Conservation (phyloP, 2,797 vertebrate genomes). For the Pogonophryne albipinna region DNA sequence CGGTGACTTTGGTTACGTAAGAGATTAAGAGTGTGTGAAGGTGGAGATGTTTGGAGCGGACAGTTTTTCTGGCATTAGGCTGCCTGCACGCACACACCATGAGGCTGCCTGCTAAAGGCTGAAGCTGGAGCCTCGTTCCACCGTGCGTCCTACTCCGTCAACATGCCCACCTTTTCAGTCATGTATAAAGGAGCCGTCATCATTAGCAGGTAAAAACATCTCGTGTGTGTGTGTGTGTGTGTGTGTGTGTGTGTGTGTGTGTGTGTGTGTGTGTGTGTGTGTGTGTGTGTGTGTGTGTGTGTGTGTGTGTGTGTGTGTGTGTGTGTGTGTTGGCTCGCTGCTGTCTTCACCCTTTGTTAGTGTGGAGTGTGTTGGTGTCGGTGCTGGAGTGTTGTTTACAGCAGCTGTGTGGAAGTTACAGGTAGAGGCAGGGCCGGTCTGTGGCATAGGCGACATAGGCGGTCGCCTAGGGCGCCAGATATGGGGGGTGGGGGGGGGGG, state of each 20-base stretch:
- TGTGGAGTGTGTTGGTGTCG: neutral
- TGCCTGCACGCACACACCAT: constrained; percentile 61
- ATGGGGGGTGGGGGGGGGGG: no score
- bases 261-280: neutral
- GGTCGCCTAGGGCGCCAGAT: no score
- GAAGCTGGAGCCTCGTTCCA: constrained; percentile 34
- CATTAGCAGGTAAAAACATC: constrained; percentile 89
- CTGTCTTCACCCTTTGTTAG: neutral
- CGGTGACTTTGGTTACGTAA: constrained; percentile 68
- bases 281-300: no score
- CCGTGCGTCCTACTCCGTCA: constrained; percentile 54
- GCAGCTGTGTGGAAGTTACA: neutral
- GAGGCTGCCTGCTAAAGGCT: constrained; percentile 60
- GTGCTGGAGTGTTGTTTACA: neutral
- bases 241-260: neutral
- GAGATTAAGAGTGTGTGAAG: constrained; percentile 69
- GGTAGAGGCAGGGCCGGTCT: no score
- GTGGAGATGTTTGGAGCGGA: constrained; percentile 78
- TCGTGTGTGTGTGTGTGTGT: neutral
- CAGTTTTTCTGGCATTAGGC: constrained; percentile 78
- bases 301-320: no score
- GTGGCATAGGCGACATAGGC: no score
- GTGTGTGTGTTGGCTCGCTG: neutral
- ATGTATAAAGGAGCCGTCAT: constrained; percentile 93
- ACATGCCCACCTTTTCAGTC: constrained; percentile 90